Base-by-base conservation (phyloP, 2,113 vertebrate genomes). In the Phoenicopterus ruber region DNA sequence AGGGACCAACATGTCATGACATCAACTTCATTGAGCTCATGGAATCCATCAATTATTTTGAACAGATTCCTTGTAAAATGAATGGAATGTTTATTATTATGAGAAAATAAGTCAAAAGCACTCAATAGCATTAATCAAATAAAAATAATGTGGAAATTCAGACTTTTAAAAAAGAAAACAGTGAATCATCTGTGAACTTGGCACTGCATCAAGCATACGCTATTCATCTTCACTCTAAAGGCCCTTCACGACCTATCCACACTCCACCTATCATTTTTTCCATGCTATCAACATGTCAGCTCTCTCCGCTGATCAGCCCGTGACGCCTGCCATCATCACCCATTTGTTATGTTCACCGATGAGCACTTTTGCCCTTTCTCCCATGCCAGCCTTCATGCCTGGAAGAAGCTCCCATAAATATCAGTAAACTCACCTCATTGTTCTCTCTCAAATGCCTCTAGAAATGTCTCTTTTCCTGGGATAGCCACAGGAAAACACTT, bases 101-200 rank as follows among this genome's bases (percentile, higher is more conserved):
- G 14, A 87, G 77, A 85, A 96, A 94, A 85, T 69, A 85, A 80
- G 78, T 93, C 58, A 87, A 73, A 82, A 91, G 74, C 19, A 61
- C 58, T 85, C 66, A 50, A 70, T 85, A 70, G 19, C 69, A 94
- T 92, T 91, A 95, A 95, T 97, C 94, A 95, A 80, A 82, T 63
- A 76, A 82, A 96, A 93, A 87, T 95, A 93, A 93, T 20, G 66
- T 76, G 73, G 62, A 94, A 95, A 84, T 76, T 82, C 55, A 91
- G 82, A 79, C 70, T 76, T 95, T 72, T 50, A 36, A 40, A 86
- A 80, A 61, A 44, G 38, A 82, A 93, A 90, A 58, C 82, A 57
- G 52, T 80, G 95, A 91, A 94, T 95, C 86, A 80, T 87, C 81
- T 86, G 82, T 69, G 88, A 87, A 87, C 65, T 92, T 94, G 95